These are phyloP conservation scores for Cyrtodaria siliqua DNA, from an alignment of 2,888 invertebrate genomes.

Conservation along the genomic window DNA sequence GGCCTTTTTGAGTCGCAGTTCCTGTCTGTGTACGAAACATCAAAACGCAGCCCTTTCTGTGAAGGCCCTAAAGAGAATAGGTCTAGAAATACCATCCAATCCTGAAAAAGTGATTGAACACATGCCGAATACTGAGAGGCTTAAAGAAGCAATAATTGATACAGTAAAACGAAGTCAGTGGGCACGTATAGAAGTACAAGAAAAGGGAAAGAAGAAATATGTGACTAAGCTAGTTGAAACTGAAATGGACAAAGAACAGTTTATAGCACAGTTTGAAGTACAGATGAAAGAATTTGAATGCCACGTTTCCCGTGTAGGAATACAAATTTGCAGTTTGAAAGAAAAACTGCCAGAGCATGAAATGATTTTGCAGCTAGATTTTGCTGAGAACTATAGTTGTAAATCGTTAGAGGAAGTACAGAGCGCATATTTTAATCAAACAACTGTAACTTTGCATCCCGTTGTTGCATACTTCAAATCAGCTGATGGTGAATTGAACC, in stretches of 20 bases:
- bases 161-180: conserved; percentile 16
- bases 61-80: conserved; percentile 8
- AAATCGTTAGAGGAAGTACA: conserved; percentile 29
- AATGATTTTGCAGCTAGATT: conserved; percentile 26
- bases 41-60: conserved; percentile 24
- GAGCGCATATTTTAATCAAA: conserved; percentile 32
- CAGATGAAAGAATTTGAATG: conserved; percentile 40
- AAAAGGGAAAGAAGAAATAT: conserved; percentile 31
- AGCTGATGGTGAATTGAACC: conserved; percentile 10
- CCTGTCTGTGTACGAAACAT: conserved; percentile 31
- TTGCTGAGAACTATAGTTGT: conserved; percentile 51
- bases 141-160: not conserved
- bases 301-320: conserved; percentile 31
- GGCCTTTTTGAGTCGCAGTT: conserved; percentile 12
- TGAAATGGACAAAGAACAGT: not conserved
- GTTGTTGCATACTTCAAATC: conserved; percentile 45
- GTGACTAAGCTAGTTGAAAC: conserved; percentile 16
- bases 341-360: conserved; percentile 16
- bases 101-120: conserved; percentile 9
- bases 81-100: conserved; percentile 7
- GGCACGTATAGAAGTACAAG: conserved; percentile 26
- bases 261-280: conserved; percentile 14
- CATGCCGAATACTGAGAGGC: not conserved
- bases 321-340: conserved; percentile 10
- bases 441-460: conserved; percentile 52